Evolutionary conservation across 2,797 vertebrate genomes (phyloP).

Genomic region (Galagoides demidoff): DNA sequence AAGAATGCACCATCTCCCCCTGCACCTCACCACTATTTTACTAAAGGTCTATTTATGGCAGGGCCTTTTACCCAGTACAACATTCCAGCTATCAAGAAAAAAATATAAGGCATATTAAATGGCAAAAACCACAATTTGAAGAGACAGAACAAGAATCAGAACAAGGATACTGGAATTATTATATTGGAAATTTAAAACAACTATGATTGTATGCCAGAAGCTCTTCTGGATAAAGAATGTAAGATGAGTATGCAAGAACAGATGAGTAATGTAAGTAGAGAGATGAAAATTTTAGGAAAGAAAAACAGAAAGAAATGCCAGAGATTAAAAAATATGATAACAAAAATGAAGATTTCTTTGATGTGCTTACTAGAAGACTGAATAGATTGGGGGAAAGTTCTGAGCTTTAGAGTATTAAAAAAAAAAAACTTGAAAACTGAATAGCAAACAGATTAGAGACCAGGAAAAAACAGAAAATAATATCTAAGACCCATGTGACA

Average conservation of each 20-base stretch:
- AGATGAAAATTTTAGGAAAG: neutral
- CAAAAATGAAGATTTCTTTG: neutral
- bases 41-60: neutral
- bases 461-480: neutral
- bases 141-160: neutral
- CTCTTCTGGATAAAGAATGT: neutral
- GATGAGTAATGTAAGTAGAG: neutral
- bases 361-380: neutral
- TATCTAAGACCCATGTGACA: neutral
- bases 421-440: neutral
- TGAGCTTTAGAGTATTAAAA: neutral
- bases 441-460: neutral
- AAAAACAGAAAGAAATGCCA: neutral
- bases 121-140: neutral
- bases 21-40: neutral
- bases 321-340: neutral
- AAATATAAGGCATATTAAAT: neutral
- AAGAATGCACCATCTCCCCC: neutral
- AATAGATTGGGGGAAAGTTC: neutral
- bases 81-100: neutral
- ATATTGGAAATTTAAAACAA: neutral
- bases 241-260: neutral
- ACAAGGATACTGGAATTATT: neutral
- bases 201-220: neutral
- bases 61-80: neutral